Percentiles rank a stretch among this genome's conserved stretches.
These are phyloP conservation scores for Cygnus buccinator DNA, from an alignment of 2,113 vertebrate genomes.

Conservation along the genomic window DNA sequence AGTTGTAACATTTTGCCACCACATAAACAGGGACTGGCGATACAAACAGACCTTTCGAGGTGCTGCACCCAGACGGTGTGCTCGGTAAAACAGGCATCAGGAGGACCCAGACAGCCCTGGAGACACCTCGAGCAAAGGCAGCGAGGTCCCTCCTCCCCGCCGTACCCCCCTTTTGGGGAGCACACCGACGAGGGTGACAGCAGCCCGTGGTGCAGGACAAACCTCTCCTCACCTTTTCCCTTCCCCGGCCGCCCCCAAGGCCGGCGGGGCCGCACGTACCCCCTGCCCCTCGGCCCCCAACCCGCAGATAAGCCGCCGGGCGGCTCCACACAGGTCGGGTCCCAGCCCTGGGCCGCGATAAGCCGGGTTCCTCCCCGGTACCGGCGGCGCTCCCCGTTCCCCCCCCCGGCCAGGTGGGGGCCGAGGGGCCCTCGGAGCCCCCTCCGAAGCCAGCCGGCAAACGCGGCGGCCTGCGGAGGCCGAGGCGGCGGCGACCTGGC, in stretches of 20 bases:
- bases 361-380: too few relatives aligned
- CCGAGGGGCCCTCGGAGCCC: background rate
- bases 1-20: constrained; percentile 7
- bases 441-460: background rate
- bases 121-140: background rate
- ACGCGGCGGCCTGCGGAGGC: background rate
- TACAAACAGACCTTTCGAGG: background rate
- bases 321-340: too few relatives aligned
- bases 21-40: background rate
- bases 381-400: too few relatives aligned
- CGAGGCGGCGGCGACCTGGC: background rate
- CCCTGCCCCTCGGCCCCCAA: background rate
- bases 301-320: too few relatives aligned
- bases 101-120: background rate
- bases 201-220: background rate
- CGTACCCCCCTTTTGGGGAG: background rate
- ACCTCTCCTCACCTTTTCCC: background rate
- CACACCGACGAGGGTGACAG: background rate
- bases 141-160: background rate
- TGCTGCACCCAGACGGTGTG: background rate
- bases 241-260: background rate
- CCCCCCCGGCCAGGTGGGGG: background rate
- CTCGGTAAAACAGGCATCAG: background rate
- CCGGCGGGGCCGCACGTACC: background rate
- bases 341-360: too few relatives aligned